Conservation (phyloP, 2,113 vertebrate genomes). For the Poeciliopsis turrubarensis region DNA sequence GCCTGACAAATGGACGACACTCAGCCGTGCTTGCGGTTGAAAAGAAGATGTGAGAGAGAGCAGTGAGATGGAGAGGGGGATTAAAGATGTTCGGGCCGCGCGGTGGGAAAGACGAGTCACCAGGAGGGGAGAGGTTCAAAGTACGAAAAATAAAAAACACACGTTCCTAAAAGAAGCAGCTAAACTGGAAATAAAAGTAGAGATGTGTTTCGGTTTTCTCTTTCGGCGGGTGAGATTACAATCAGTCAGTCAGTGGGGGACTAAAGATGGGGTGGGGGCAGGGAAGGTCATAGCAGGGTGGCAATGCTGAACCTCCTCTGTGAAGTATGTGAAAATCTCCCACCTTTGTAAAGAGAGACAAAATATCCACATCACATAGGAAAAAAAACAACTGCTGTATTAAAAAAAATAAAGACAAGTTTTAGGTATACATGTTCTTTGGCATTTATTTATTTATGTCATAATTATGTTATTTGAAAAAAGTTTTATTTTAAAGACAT, state of each 20-base stretch:
- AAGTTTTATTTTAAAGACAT: too few species aligned
- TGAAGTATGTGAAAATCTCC: too few species aligned
- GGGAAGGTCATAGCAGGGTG: too few species aligned
- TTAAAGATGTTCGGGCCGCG: slow-evolving; percentile 15
- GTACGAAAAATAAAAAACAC: neutral
- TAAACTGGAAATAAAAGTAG: neutral
- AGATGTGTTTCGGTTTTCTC: slow-evolving; percentile 15
- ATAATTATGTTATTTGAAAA: too few species aligned
- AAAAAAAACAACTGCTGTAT: too few species aligned
- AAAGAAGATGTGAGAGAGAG: slow-evolving; percentile 53
- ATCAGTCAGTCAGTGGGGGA: neutral
- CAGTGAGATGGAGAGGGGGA: slow-evolving; percentile 43
- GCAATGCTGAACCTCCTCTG: too few species aligned
- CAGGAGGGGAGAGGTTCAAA: slow-evolving; percentile 1
- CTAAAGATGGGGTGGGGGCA: too few species aligned
- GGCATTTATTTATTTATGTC: too few species aligned
- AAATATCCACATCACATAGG: too few species aligned
- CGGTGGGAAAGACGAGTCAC: neutral
- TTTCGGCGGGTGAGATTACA: slow-evolving; percentile 33
- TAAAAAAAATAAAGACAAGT: too few species aligned
- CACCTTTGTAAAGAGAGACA: too few species aligned
- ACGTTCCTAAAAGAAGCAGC: neutral
- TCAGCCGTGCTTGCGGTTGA: slow-evolving; percentile 62
- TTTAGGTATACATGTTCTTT: too few species aligned
- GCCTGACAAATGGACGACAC: slow-evolving; percentile 72